Evolutionary conservation across 1,140 invertebrate species (phyloP), one percentile per base, ranked within the genome.

Genomic region (Cydia splendana): DNA sequence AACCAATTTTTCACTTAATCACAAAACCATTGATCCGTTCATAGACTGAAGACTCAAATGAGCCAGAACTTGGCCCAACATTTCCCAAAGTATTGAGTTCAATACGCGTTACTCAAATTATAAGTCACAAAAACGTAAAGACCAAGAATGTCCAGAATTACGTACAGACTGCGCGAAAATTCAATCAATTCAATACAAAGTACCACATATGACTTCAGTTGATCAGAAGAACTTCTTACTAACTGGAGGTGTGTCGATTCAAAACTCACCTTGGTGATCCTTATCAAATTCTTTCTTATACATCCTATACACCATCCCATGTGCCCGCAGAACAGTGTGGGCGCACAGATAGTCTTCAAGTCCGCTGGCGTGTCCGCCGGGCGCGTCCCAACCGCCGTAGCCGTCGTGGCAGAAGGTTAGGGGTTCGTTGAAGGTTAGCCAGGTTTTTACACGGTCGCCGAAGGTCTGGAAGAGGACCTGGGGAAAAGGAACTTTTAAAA

Each of bases 361-460:
- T 9, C 93, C 93, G 5, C 87, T 86, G 48, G 88, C 78, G 24
- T 87, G 85, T 2, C 83, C 89, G 2, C 93, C 93, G 0, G 93
- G 91, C 0, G 90, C 88, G 34, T 94, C 94, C 42, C 87, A 83
- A 0, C 93, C 93, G 0, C 92, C 93, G 74, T 94, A 94, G 0
- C 90, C 90, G 4, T 80, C 85, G 7, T 86, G 82, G 74, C 93
- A 93, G 83, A 93, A 91, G 3, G 88, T 85, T 0, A 88, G 81
- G 0, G 94, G 93, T 82, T 95, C 94, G 83, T 94, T 95, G 79
- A 95, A 93, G 0, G 94, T 94, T 2, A 94, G 81, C 94, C 94
- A 95, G n/a, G 79, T 71, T 38, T 85, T 85, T 0, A 96, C 94
- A 67, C 93, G 91, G 84, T 94, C 92, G 0, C 95, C 95, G 76